Evolutionary conservation across 1,140 invertebrate genomes (phyloP), one percentile per base, ranked within the genome.

Genomic region (Micrasema minimum): DNA sequence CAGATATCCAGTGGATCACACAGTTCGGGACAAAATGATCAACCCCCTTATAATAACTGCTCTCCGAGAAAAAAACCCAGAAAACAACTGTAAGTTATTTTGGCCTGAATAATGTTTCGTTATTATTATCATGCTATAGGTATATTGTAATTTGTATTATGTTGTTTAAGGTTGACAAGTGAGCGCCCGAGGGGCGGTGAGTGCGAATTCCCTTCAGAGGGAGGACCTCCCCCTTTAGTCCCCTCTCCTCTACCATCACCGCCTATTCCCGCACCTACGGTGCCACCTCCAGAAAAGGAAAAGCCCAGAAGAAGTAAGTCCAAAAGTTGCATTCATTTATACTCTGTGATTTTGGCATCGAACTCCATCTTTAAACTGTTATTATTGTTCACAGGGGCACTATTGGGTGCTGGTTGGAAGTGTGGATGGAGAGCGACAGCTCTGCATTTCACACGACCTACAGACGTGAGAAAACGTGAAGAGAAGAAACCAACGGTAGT

Each of bases 391-490:
- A 43, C n/a, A 61, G 57, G 57, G 23, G 81, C 81, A 2, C 75
- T 79, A 38, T 75, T 85, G 22, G 79, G 80, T 14, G 79, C 82
- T 9, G 70, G 67, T 10, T 75, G 71, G 88, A 89, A 74, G 75
- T 78, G 64, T 81, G 80, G 78, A 78, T 89, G 88, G 86, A 88
- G 89, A 74, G 78, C 87, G 41, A 89, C 88, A 9, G 88, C 88
- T 73, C 86, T 89, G 75, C 96, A 99, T 85, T 99, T 97, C 81
- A 85, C 90, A 72, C 86, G 94, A 59, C 93, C 96, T 69, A 88
- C 89, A 12, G 96, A 98, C 82, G 93, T 98, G 1, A 91, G 91
- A 79, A 90, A 92, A 0, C 93, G 93, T 76, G 93, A 96, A 72
- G 94, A 96, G 79, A 87, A 92, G 71, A 85, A 90, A 72, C 90